Conservation (phyloP, 2,113 vertebrate genomes). For the Centropus bengalensis region DNA sequence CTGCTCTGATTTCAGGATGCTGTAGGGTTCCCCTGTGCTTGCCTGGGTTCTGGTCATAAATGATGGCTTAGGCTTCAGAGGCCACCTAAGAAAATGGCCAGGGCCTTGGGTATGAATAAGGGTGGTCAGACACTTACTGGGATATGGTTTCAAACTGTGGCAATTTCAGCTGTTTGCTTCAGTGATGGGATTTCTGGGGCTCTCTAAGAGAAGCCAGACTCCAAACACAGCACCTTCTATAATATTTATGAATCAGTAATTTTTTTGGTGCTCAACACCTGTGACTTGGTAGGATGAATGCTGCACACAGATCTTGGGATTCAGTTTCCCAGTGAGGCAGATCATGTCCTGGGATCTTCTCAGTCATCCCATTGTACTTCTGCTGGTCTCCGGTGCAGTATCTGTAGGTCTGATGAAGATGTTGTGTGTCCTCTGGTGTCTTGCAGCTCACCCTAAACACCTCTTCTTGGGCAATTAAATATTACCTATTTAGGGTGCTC, state of each 20-base stretch:
- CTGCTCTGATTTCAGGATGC: neutral
- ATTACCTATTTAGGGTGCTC: neutral
- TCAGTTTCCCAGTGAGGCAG: neutral
- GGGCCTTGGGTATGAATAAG: neutral
- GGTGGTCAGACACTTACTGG: fast-evolving
- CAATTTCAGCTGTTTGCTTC: neutral
- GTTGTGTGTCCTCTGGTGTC: neutral
- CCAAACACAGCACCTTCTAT: neutral
- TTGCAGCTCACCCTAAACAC: neutral
- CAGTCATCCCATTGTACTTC: neutral
- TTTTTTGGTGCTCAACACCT: neutral
- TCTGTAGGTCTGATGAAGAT: neutral
- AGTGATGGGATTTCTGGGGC: neutral
- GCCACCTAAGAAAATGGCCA: neutral
- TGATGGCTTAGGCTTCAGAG: neutral
- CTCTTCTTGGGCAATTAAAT: neutral
- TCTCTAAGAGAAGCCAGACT: neutral
- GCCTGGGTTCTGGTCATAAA: neutral
- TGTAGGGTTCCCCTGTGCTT: neutral
- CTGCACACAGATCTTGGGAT: neutral
- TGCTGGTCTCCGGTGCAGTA: neutral
- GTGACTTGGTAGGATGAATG: neutral
- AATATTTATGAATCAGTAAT: neutral
- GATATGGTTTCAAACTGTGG: neutral
- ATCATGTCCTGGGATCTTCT: neutral